Conservation (phyloP, 2,113 vertebrate species). For the Dolichotis patagonum region DNA sequence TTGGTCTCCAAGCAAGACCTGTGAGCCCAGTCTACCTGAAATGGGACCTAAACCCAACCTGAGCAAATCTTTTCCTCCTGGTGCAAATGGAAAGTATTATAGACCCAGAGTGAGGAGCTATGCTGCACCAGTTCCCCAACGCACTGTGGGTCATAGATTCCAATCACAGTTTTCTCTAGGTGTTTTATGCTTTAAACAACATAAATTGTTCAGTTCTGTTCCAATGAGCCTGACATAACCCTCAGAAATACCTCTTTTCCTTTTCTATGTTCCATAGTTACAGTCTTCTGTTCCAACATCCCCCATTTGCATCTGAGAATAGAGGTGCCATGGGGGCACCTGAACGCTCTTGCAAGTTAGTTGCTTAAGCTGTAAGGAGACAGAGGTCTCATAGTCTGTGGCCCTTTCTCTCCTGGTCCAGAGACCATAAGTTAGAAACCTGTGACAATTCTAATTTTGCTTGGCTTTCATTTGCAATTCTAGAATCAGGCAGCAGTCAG, state of each 20-base stretch:
- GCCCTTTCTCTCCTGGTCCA: neutral
- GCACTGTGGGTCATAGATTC: neutral
- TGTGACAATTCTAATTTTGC: neutral
- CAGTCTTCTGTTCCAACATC: neutral
- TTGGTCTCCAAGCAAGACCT: neutral
- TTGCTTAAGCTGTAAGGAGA: neutral
- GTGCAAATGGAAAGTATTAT: constrained; percentile 8
- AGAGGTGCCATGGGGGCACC: neutral
- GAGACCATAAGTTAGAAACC: neutral
- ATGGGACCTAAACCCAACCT: neutral
- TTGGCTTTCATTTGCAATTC: neutral
- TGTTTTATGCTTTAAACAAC: constrained; percentile 2
- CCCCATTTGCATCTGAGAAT: neutral
- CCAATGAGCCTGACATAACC: neutral
- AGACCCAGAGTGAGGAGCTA: neutral
- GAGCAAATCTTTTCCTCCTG: neutral
- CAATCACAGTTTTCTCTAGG: neutral
- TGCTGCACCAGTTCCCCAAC: neutral
- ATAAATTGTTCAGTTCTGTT: neutral
- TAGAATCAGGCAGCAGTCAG: neutral
- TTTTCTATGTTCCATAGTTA: neutral
- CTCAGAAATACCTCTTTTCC: no score
- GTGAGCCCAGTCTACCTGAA: neutral
- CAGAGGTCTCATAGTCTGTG: neutral
- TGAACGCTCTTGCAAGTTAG: neutral